Evolutionary conservation across 1,140 invertebrate species (phyloP).

Genomic region (Meloidogyne exigua): DNA sequence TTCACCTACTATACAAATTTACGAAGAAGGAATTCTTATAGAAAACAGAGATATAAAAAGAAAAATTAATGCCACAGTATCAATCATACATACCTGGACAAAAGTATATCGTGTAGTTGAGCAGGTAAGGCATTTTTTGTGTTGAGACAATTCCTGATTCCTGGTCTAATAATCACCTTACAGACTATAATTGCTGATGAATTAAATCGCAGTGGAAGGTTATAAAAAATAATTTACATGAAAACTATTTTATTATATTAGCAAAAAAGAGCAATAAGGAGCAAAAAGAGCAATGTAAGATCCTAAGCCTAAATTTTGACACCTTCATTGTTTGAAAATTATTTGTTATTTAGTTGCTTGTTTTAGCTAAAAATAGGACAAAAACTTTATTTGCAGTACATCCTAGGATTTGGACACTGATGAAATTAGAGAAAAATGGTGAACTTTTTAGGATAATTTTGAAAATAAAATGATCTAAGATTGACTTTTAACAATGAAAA

Average conservation of each 20-base stretch:
- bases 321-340: not conserved
- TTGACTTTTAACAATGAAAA: not conserved
- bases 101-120: constrained; percentile 61
- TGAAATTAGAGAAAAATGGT: not conserved
- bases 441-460: not conserved
- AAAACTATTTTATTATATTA: not conserved
- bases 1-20: not conserved
- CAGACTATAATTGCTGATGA: not conserved
- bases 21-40: not conserved
- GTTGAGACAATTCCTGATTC: no score
- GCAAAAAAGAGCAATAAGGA: no score
- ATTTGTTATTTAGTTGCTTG: not conserved
- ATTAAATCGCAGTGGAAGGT: not conserved
- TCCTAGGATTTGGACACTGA: not conserved
- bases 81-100: constrained; percentile 49
- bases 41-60: not conserved
- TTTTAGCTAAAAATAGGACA: not conserved
- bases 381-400: not conserved
- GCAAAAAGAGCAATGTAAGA: not conserved
- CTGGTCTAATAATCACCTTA: no score
- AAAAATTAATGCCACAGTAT: not conserved
- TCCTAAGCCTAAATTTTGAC: not conserved
- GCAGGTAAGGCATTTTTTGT: constrained; percentile 43
- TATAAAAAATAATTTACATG: not conserved
- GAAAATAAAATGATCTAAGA: not conserved